A percentile compares a stretch with the other conserved stretches of the same genome.
Conservation (phyloP, 92 coral and sea anemone genomes). For the Epizoanthus stellaris region DNA sequence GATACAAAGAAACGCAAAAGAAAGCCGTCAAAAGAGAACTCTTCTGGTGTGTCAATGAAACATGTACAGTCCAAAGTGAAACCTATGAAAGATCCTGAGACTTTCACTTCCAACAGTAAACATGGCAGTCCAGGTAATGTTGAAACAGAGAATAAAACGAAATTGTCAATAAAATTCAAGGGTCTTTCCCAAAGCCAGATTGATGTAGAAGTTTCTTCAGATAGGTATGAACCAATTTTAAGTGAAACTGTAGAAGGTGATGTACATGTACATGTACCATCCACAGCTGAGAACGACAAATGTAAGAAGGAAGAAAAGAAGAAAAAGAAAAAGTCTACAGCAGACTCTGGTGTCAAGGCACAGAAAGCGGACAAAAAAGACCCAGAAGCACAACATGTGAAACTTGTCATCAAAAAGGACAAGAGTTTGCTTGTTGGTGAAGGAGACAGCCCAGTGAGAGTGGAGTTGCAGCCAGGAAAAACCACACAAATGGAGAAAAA, state of each 20-base stretch:
- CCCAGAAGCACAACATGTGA: conserved; percentile 71
- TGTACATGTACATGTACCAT: too few relatives aligned
- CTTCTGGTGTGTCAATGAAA: conserved; percentile 10
- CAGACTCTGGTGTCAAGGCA: neutral
- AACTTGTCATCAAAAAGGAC: conserved; percentile 85
- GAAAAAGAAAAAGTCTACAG: conserved; percentile 35
- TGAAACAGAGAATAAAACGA: conserved; percentile 53
- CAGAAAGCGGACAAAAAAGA: conserved; percentile 16
- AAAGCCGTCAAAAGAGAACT: neutral
- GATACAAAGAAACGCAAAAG: conserved; percentile 22
- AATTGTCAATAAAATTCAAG: conserved; percentile 81
- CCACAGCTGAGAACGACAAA: conserved; percentile 5
- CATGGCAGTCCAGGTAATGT: neutral
- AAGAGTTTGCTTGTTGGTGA: conserved; percentile 35
- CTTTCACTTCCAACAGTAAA: neutral
- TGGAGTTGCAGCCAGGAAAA: neutral
- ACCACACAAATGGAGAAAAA: neutral
- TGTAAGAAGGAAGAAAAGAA: conserved; percentile 43
- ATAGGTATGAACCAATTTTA: conserved; percentile 8
- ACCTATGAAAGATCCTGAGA: neutral
- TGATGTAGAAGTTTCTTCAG: conserved; percentile 55
- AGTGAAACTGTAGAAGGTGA: neutral
- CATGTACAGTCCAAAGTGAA: conserved; percentile 12
- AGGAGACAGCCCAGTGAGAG: neutral
- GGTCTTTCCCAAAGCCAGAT: conserved; percentile 63